Percentiles rank a stretch among this genome's conserved stretches.
phyloP scores from a whole-genome alignment of 2,797 vertebrate genomes.

The Pangasius macronema region DNA sequence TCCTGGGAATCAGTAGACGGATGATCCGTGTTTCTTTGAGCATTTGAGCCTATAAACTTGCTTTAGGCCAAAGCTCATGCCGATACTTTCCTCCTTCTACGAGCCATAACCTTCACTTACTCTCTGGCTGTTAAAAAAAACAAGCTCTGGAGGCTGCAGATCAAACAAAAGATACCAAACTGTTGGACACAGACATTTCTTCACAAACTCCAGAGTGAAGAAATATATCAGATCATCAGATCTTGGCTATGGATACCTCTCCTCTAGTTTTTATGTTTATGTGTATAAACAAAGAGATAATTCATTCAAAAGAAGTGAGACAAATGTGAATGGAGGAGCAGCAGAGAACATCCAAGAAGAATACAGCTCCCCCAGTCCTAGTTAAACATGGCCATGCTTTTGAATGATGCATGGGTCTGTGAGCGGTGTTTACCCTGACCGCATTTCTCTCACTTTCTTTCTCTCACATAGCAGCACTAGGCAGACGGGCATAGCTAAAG shows the following conservation, averaged over 20 bases:
- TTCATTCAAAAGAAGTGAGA: constrained; percentile 51
- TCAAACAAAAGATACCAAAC: constrained; percentile 60
- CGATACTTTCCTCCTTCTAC: neutral
- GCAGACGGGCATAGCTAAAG: neutral
- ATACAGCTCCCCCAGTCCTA: constrained; percentile 70
- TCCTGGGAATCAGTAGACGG: constrained; percentile 11
- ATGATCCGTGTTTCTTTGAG: constrained; percentile 13
- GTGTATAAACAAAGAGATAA: neutral
- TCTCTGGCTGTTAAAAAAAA: constrained; percentile 54
- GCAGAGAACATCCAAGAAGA: constrained; percentile 50
- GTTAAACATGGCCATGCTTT: constrained; percentile 69
- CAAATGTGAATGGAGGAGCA: constrained; percentile 50
- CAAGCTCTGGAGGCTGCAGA: constrained; percentile 59
- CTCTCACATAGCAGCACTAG: constrained; percentile 47
- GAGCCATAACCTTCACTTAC: constrained; percentile 18
- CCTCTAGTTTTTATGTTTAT: too few species aligned
- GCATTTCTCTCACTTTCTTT: constrained; percentile 63
- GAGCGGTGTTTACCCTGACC: constrained; percentile 72
- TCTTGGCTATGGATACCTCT: neutral
- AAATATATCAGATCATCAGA: constrained; percentile 27
- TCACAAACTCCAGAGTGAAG: neutral
- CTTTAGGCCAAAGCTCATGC: constrained; percentile 23
- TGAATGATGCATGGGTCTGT: constrained; percentile 74
- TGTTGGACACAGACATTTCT: constrained; percentile 47
- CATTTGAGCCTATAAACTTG: constrained; percentile 18